Base-by-base conservation (phyloP, 2,888 invertebrate species). In the Camptogramma bilineatum region DNA sequence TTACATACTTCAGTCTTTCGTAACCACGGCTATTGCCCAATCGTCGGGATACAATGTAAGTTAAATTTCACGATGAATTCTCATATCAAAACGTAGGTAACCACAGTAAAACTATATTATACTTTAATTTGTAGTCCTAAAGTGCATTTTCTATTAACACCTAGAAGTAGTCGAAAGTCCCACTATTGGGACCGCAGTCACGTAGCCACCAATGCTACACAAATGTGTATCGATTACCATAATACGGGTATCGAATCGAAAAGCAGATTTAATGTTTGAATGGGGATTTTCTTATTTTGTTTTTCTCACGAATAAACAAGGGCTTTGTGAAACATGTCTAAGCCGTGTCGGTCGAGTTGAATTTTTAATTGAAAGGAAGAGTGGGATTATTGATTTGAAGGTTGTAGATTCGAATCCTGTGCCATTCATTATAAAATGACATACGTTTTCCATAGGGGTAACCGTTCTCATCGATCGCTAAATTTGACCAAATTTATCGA, bases 211-310 rank as follows among this genome's bases (percentile, higher is more conserved):
- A 64, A 68, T 68, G 64, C 62, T 62, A 64, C 59, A 62, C 68
- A 68, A 68, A 68, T 68, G 68, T 68, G 64, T 68, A 68, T 68
- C 68, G 64, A 64, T 68, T 68, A 59, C 68, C 68, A 68, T 68
- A 68, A 64, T 59, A 68, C 68, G 64, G 56, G 64, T 31, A 21
- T 19, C 48, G 68, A 68, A 68, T 68, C 59, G 44, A 44, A 44
- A 44, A 16, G 52, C 16, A 10, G n/a, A 31, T 31, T 52, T 16
- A 44, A 44, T 44, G 44, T 44, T 16, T 44, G 39, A 39, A 39
- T 39, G 16, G 16, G 16, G 28, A 28, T 44, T 44, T 44, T 44
- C 44, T 44, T 44, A 17, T 44, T 44, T 17, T 8, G 16, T 44
- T 44, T 39, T 17, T 44, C 8, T 44, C 44, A 17, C 44, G 44